phyloP scores from a whole-genome alignment of 2,888 invertebrate genomes.

The Drosophila ezoana region DNA sequence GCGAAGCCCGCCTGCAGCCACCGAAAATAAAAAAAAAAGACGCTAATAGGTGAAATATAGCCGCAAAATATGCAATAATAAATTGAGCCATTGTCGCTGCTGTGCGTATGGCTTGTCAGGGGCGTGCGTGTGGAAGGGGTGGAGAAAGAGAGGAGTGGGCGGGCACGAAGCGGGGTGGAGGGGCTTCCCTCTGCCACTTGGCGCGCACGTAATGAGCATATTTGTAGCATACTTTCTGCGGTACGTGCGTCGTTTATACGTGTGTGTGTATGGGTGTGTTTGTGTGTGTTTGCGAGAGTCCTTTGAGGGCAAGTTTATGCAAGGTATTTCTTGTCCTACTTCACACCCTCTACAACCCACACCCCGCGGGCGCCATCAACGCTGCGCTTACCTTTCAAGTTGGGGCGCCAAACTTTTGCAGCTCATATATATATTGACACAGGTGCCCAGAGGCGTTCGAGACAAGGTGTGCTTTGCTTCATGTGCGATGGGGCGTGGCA shows the following conservation, averaged over 20 bases:
- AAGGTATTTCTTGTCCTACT: conserved; percentile 60
- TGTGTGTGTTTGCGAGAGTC: conserved; percentile 41
- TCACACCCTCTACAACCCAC: background rate
- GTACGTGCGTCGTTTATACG: conserved; percentile 46
- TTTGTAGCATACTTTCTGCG: conserved; percentile 74
- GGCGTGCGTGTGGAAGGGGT: conserved; percentile 8
- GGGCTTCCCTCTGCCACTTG: conserved; percentile 47
- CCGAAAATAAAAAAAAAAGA: background rate
- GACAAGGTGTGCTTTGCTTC: conserved; percentile 8
- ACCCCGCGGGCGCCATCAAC: conserved; percentile 1
- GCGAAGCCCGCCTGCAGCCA: background rate
- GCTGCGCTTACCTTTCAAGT: conserved; percentile 47
- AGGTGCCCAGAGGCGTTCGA: conserved; percentile 58
- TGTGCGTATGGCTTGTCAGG: background rate
- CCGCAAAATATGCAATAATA: conserved; percentile 78
- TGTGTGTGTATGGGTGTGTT: conserved; percentile 6
- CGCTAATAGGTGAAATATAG: conserved; percentile 51
- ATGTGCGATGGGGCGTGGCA: conserved; percentile 45
- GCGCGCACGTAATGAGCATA: conserved; percentile 77
- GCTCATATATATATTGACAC: conserved; percentile 45
- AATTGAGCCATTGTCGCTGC: conserved; percentile 73
- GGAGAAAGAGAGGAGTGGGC: background rate
- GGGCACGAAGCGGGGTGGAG: conserved; percentile 5
- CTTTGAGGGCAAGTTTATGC: conserved; percentile 76
- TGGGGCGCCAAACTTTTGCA: conserved; percentile 45